These are phyloP conservation scores for Bungarus multicinctus DNA, from an alignment of 2,113 vertebrate genomes.

Conservation along the genomic window DNA sequence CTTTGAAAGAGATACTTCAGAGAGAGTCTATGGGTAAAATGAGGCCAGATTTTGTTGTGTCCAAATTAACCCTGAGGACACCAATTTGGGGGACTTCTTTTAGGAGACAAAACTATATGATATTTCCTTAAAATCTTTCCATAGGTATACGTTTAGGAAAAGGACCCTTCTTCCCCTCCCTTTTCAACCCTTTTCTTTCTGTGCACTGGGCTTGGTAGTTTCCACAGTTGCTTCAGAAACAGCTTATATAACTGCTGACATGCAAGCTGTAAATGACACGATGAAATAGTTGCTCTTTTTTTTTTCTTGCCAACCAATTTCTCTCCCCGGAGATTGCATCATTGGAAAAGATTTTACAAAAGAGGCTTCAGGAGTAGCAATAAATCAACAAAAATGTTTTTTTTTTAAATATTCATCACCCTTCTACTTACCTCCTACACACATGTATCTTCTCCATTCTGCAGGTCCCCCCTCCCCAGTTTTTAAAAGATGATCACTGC, in stretches of 20 bases:
- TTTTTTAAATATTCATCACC: conserved; percentile 1
- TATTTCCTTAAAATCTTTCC: background rate
- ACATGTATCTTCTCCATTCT: background rate
- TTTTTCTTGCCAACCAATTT: conserved; percentile 5
- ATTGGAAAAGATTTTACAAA: conserved; percentile 58
- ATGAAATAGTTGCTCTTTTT: conserved; percentile 21
- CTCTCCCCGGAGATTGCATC: conserved; percentile 46
- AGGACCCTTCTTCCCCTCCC: background rate
- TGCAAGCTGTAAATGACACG: conserved; percentile 10
- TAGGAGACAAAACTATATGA: background rate
- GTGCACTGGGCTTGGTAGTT: background rate
- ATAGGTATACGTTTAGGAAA: rapidly evolving
- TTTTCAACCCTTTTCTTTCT: background rate
- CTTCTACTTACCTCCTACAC: background rate
- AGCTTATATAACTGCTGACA: conserved; percentile 5
- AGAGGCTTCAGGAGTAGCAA: conserved; percentile 45
- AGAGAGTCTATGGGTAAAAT: conserved; percentile 4
- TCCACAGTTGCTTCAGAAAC: conserved; percentile 26
- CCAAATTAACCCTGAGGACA: background rate
- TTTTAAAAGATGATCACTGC: background rate
- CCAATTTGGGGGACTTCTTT: background rate
- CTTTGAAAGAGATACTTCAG: background rate
- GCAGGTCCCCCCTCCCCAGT: background rate
- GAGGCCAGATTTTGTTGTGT: background rate
- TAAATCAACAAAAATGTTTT: conserved; percentile 42